Percentiles rank a stretch among this genome's conserved stretches.
phyloP scores from a whole-genome alignment of 2,888 invertebrate genomes.

The Acleris literana region DNA sequence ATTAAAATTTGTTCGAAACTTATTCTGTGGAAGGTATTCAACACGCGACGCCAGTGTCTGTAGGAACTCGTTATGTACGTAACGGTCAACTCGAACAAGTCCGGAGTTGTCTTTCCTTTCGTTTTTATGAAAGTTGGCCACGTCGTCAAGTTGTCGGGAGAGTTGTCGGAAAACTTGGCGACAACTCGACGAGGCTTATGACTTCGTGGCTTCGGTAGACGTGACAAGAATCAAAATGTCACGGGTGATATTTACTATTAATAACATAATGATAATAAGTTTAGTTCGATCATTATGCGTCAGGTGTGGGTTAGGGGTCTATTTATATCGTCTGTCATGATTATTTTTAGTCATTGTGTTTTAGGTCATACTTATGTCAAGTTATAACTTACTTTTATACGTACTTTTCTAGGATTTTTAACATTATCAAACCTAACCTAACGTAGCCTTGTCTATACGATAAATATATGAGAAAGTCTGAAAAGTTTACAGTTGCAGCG shows the following conservation, averaged over 20 bases:
- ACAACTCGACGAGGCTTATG: slow-evolving; percentile 46
- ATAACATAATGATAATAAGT: slow-evolving; percentile 25
- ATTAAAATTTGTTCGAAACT: slow-evolving; percentile 14
- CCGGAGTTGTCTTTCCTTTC: slow-evolving; percentile 33
- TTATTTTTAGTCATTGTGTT: background rate
- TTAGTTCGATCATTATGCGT: slow-evolving; percentile 7
- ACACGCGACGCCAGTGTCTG: background rate
- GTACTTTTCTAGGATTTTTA: too few relatives aligned
- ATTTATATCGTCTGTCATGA: background rate
- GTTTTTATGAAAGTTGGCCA: slow-evolving; percentile 36
- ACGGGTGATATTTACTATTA: slow-evolving; percentile 17
- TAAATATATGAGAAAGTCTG: too few relatives aligned
- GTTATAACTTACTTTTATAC: too few relatives aligned
- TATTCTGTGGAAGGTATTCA: slow-evolving; percentile 2
- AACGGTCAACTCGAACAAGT: slow-evolving; percentile 33
- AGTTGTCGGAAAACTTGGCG: slow-evolving; percentile 43
- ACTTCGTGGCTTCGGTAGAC: slow-evolving; percentile 46
- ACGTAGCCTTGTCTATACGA: too few relatives aligned
- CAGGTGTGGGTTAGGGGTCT: background rate
- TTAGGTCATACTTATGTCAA: too few relatives aligned
- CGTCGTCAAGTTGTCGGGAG: slow-evolving; percentile 37
- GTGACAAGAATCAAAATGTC: slow-evolving; percentile 40
- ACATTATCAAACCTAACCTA: too few relatives aligned
- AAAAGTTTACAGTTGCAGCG: too few relatives aligned
- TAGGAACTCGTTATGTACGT: slow-evolving; percentile 24